Evolutionary conservation across 1,140 invertebrate genomes (phyloP).

Genomic region (Bathynomus jamesi): DNA sequence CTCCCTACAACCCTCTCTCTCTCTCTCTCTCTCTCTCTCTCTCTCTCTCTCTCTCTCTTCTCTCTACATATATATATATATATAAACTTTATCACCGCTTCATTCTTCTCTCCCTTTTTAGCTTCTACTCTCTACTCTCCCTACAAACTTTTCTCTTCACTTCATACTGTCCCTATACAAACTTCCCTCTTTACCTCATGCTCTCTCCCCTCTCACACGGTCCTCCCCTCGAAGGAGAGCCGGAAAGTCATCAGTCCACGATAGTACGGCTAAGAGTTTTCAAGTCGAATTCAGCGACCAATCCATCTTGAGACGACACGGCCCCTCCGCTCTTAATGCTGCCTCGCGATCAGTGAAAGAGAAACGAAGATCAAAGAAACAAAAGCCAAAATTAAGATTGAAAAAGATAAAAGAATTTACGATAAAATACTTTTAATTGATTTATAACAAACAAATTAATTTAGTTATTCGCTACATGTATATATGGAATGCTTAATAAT

Average conservation of each 20-base stretch:
- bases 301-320: conserved; percentile 28
- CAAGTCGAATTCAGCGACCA: conserved; percentile 27
- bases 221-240: conserved; percentile 8
- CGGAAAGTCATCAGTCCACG: conserved; percentile 27
- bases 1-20: too few species aligned
- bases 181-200: background rate
- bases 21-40: background rate
- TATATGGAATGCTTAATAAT: too few species aligned
- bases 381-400: too few species aligned
- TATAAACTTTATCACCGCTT: background rate
- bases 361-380: background rate
- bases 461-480: too few species aligned
- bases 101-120: background rate
- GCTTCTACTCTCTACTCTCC: background rate
- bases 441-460: too few species aligned
- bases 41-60: background rate
- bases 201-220: background rate
- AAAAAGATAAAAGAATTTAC: too few species aligned
- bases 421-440: too few species aligned
- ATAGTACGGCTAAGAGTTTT: conserved; percentile 28
- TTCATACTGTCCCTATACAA: background rate
- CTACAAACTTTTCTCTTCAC: background rate
- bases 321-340: conserved; percentile 3
- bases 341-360: background rate
- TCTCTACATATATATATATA: background rate